A percentile compares a stretch with the other conserved stretches of the same genome.
phyloP scores from a whole-genome alignment of 2,888 invertebrate genomes.

The Smittia sp. region DNA sequence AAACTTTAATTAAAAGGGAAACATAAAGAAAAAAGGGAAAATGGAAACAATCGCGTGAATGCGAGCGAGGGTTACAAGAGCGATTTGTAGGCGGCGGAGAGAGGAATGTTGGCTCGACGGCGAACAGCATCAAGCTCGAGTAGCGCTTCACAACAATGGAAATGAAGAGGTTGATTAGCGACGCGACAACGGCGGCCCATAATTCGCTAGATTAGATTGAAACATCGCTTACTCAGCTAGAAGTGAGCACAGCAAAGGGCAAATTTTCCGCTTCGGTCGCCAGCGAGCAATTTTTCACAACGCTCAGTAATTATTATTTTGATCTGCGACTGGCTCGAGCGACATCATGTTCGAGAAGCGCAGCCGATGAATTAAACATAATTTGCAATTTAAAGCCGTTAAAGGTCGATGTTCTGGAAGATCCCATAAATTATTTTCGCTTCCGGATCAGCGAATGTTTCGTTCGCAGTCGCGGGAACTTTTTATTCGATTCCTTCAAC shows the following conservation, averaged over 20 bases:
- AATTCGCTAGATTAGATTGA: not conserved
- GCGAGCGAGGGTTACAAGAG: too few species aligned
- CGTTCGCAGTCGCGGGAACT: not conserved
- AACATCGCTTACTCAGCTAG: not conserved
- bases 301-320: not conserved
- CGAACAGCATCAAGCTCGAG: too few species aligned
- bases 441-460: slow-evolving; percentile 12
- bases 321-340: not conserved
- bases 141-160: too few species aligned
- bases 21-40: too few species aligned
- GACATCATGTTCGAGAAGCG: not conserved
- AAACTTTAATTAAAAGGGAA: too few species aligned
- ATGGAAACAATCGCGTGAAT: too few species aligned
- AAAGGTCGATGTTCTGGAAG: slow-evolving; percentile 22
- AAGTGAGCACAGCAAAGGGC: not conserved
- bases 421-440: not conserved
- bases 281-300: not conserved
- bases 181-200: too few species aligned
- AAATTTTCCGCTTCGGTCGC: not conserved
- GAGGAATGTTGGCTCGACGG: too few species aligned
- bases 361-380: not conserved
- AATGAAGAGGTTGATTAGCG: too few species aligned
- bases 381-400: slow-evolving; percentile 14
- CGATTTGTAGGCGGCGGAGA: too few species aligned
- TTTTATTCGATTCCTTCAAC: too few species aligned